A percentile compares a stretch with the other conserved stretches of the same genome.
These are phyloP conservation scores for Chydorus sphaericus DNA, from an alignment of 2,888 invertebrate species.

Conservation along the genomic window DNA sequence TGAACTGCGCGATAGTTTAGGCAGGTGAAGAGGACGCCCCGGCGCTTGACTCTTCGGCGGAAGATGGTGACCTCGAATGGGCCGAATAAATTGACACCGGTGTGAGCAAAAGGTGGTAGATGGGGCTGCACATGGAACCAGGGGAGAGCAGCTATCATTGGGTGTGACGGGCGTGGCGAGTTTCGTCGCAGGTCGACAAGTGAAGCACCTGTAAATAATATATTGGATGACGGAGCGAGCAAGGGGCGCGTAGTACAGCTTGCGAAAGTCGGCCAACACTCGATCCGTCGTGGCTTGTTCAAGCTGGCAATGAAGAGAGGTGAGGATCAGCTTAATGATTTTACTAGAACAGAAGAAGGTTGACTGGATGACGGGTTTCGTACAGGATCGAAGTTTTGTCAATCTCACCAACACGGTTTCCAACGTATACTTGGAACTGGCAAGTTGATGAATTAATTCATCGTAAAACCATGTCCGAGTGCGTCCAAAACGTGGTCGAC, in stretches of 20 bases:
- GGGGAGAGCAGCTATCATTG: conserved; percentile 6
- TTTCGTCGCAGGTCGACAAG: neutral
- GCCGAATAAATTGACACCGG: conserved; percentile 9
- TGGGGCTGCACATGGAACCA: neutral
- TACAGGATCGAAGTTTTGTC: neutral
- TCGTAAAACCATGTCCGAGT: conserved; percentile 17
- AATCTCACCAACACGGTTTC: conserved; percentile 10
- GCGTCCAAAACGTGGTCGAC: conserved; percentile 15
- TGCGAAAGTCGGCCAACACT: conserved; percentile 17
- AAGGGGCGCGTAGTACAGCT: conserved; percentile 20
- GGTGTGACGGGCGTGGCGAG: neutral
- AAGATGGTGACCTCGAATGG: neutral
- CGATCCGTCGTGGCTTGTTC: conserved; percentile 19
- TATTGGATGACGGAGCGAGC: conserved; percentile 17
- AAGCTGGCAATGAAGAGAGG: conserved; percentile 16
- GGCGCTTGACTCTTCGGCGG: neutral
- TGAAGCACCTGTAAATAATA: conserved; percentile 14
- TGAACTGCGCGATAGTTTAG: neutral
- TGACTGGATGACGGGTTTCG: conserved; percentile 20
- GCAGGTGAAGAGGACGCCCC: conserved; percentile 3
- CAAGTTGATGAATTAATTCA: conserved; percentile 17
- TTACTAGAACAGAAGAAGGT: conserved; percentile 20
- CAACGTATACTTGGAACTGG: conserved; percentile 17
- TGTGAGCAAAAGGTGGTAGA: neutral
- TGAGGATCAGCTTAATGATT: conserved; percentile 15